These are phyloP conservation scores for Knipowitschia caucasica DNA, from an alignment of 2,797 vertebrate genomes.

Conservation along the genomic window DNA sequence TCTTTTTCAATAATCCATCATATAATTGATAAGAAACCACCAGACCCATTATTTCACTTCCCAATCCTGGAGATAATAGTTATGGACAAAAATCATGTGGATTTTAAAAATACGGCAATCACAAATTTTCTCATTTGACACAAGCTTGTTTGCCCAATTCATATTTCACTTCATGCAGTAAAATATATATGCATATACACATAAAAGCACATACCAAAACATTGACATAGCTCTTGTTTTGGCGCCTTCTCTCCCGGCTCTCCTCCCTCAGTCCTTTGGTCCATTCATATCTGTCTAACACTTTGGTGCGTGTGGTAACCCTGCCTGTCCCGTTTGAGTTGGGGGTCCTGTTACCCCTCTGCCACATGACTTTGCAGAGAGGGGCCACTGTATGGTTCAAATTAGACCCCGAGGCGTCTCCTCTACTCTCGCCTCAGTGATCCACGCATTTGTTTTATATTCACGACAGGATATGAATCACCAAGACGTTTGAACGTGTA, in stretches of 20 bases:
- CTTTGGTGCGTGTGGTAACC: slow-evolving; percentile 8
- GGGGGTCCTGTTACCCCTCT: slow-evolving; percentile 16
- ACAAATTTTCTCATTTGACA: neutral
- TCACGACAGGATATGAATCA: slow-evolving; percentile 72
- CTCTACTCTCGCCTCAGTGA: slow-evolving; percentile 33
- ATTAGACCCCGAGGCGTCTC: slow-evolving; percentile 51
- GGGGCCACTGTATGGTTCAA: slow-evolving; percentile 52
- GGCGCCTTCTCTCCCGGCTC: slow-evolving; percentile 1
- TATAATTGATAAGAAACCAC: no score
- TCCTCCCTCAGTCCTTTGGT: neutral
- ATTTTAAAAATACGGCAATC: no score
- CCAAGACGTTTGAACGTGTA: slow-evolving; percentile 65
- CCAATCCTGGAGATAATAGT: no score
- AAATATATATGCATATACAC: neutral
- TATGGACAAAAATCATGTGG: no score
- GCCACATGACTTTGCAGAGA: slow-evolving; percentile 37
- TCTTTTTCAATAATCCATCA: no score
- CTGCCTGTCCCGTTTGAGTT: slow-evolving; percentile 18
- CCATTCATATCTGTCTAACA: slow-evolving; percentile 24
- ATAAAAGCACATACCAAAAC: neutral
- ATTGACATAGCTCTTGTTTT: neutral
- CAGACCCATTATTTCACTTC: no score
- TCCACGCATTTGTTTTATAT: slow-evolving; percentile 70
- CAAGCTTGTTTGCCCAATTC: neutral
- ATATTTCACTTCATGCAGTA: neutral